phyloP scores from a whole-genome alignment of 2,797 vertebrate genomes.

The Myotis myotis region DNA sequence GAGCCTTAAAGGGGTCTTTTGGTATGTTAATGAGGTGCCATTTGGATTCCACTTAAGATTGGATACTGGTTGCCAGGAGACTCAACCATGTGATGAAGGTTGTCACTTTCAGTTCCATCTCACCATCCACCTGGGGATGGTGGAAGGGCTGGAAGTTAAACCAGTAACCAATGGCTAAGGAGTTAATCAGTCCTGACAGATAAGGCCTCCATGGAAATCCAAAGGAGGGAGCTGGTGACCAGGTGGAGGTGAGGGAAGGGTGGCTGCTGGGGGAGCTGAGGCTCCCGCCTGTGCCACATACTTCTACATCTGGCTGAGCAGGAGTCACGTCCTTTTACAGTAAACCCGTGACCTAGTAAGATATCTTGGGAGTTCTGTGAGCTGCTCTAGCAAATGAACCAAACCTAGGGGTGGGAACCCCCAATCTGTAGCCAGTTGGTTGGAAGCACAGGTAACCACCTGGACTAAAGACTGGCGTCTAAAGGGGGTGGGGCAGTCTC shows the following conservation, averaged over 20 bases:
- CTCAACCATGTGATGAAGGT: neutral
- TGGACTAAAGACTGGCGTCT: neutral
- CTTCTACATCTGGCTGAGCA: neutral
- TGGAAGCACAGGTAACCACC: neutral
- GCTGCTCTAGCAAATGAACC: neutral
- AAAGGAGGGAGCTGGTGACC: neutral
- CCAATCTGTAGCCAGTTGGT: neutral
- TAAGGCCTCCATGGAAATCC: neutral
- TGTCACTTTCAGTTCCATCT: neutral
- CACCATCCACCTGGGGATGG: neutral
- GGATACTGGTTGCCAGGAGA: neutral
- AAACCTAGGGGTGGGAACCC: neutral
- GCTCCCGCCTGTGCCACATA: rapidly evolving
- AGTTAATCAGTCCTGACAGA: neutral
- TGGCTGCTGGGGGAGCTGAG: neutral
- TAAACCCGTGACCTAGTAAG: neutral
- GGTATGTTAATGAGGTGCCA: neutral
- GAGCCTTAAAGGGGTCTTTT: neutral
- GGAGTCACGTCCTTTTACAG: rapidly evolving
- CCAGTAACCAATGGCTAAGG: neutral
- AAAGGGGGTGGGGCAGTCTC: neutral
- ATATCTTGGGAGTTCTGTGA: neutral
- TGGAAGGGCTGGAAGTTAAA: neutral
- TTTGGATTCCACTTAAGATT: neutral
- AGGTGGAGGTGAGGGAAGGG: neutral